Conservation (phyloP, 2,113 vertebrate genomes). For the Trogon melanurus region DNA sequence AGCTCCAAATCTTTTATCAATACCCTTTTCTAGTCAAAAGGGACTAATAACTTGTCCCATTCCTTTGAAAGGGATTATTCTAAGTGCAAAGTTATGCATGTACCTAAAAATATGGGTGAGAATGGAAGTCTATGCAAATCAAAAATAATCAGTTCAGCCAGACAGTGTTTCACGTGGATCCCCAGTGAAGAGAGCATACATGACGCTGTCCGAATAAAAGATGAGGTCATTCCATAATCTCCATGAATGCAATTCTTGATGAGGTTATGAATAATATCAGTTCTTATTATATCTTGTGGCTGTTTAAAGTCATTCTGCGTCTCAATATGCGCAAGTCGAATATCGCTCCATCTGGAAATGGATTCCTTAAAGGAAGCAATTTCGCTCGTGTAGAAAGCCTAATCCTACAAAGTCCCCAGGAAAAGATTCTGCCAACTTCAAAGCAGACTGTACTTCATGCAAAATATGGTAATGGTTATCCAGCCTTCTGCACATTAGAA, state of each 20-base stretch:
- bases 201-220: neutral
- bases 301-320: neutral
- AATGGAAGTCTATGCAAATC: neutral
- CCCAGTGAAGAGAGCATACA: neutral
- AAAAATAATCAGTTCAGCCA: slow-evolving; percentile 1
- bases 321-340: rapidly evolving
- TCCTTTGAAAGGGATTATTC: neutral
- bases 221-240: neutral
- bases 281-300: neutral
- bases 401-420: slow-evolving; percentile 19
- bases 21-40: neutral
- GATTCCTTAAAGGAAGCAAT: neutral
- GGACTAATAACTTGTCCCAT: neutral
- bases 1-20: neutral
- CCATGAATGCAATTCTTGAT: neutral
- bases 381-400: neutral
- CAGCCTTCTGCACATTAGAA: neutral
- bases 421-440: slow-evolving; percentile 39
- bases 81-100: neutral
- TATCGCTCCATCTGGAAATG: neutral
- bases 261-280: slow-evolving; percentile 22
- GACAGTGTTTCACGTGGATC: neutral
- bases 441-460: neutral
- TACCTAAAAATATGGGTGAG: neutral
- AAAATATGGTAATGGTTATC: slow-evolving; percentile 16